Evolutionary conservation across 2,113 vertebrate species (phyloP).

Genomic region (Archocentrus centrarchus): DNA sequence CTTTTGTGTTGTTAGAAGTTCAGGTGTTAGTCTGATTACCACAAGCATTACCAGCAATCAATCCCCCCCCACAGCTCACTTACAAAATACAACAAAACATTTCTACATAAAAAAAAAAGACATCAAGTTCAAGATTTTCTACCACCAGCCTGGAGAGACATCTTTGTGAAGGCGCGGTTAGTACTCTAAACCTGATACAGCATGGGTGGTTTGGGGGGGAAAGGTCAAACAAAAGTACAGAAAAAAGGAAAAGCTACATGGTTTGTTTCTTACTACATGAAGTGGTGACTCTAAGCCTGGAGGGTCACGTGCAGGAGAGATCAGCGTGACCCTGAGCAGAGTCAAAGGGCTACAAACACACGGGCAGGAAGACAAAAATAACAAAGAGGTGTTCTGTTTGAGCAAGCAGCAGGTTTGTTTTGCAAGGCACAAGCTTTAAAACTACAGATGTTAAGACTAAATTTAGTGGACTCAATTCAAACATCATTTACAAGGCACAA

Average conservation of each 20-base stretch:
- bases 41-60: background rate
- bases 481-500: slow-evolving; percentile 89
- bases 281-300: slow-evolving; percentile 51
- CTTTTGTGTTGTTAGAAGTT: background rate
- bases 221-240: background rate
- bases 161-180: background rate
- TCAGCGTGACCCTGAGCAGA: slow-evolving; percentile 77
- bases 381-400: slow-evolving; percentile 55
- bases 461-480: slow-evolving; percentile 86
- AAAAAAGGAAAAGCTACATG: background rate
- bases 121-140: background rate
- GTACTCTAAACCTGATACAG: background rate
- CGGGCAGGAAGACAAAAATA: slow-evolving; percentile 20
- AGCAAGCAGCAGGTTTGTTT: slow-evolving; percentile 85
- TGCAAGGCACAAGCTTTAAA: slow-evolving; percentile 85
- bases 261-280: slow-evolving; percentile 19
- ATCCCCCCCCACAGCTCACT: background rate
- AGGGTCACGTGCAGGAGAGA: slow-evolving; percentile 74
- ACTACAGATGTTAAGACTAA: slow-evolving; percentile 86
- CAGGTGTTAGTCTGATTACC: slow-evolving; percentile 20
- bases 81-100: slow-evolving; percentile 1
- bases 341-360: slow-evolving; percentile 22
- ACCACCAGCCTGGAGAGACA: background rate
- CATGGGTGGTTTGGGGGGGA: background rate
- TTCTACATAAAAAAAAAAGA: background rate